A percentile compares a stretch with the other conserved stretches of the same genome.
Evolutionary conservation across 1,140 invertebrate species (phyloP).

Genomic region (Atta texana): DNA sequence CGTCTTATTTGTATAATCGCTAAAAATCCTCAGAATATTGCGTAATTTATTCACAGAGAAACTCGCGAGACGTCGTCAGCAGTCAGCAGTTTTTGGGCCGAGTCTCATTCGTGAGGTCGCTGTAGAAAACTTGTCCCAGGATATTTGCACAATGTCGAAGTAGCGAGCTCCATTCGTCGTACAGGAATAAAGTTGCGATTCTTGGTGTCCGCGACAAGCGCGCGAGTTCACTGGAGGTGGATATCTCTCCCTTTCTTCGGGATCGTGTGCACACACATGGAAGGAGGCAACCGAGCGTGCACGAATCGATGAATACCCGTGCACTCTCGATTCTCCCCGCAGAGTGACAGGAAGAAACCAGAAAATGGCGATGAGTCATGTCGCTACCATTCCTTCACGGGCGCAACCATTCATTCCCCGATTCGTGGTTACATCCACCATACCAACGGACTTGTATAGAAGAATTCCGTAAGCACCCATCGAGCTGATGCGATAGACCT

Average conservation of each 20-base stretch:
- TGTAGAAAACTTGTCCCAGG: constrained; percentile 23
- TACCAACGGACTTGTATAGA: constrained; percentile 32
- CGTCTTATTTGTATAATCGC: not conserved
- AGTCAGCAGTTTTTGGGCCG: constrained; percentile 16
- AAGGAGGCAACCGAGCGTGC: constrained; percentile 33
- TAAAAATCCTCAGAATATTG: not conserved
- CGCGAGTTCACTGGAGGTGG: constrained; percentile 5
- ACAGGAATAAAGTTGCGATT: constrained; percentile 25
- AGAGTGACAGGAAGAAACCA: constrained; percentile 38
- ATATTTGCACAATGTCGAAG: constrained; percentile 14
- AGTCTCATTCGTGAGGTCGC: not conserved
- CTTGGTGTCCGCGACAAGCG: not conserved
- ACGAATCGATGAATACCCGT: constrained; percentile 55
- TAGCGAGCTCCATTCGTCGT: constrained; percentile 11
- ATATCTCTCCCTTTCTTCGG: constrained; percentile 35
- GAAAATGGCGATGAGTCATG: constrained; percentile 57
- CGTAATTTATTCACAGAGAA: constrained; percentile 3
- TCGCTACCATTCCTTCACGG: constrained; percentile 31
- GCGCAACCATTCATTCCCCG: constrained; percentile 24
- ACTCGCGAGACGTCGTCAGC: not conserved
- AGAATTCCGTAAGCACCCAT: constrained; percentile 54
- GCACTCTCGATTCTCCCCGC: constrained; percentile 34
- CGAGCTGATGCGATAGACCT: constrained; percentile 49
- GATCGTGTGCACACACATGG: not conserved
- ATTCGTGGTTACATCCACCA: constrained; percentile 3